Conservation (phyloP, 1,140 invertebrate genomes). For the silkworm (Bombyx mori) region DNA sequence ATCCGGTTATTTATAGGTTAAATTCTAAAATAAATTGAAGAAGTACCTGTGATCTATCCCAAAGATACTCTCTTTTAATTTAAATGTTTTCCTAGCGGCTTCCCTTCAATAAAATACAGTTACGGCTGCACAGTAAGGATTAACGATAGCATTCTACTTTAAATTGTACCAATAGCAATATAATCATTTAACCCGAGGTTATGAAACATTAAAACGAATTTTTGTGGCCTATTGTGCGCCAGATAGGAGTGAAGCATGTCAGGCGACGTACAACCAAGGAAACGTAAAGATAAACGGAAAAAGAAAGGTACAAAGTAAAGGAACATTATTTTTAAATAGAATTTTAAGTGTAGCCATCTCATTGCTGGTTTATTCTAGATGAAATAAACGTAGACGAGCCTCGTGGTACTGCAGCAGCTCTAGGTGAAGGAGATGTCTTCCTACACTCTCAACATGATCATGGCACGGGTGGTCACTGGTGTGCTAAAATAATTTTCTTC, state of each 20-base stretch:
- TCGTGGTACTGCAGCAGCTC: constrained; percentile 47
- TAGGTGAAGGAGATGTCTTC: constrained; percentile 75
- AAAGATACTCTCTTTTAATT: too few relatives aligned
- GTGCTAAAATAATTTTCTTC: constrained; percentile 87
- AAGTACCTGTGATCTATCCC: constrained; percentile 38
- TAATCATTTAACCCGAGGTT: constrained; percentile 60
- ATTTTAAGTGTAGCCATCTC: constrained; percentile 6
- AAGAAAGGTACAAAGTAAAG: constrained; percentile 74
- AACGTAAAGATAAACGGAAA: constrained; percentile 79
- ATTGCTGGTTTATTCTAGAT: constrained; percentile 30
- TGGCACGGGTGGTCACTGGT: constrained; percentile 83
- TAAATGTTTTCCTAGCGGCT: too few relatives aligned
- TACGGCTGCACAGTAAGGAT: too few relatives aligned
- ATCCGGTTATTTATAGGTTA: constrained; percentile 69
- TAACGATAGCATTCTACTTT: not conserved
- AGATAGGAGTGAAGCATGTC: constrained; percentile 73
- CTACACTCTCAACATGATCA: constrained; percentile 83
- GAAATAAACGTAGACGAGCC: constrained; percentile 53
- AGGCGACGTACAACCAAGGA: constrained; percentile 80
- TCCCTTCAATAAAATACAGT: too few relatives aligned
- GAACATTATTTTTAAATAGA: too few relatives aligned
- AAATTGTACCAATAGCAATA: constrained; percentile 30
- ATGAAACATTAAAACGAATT: constrained; percentile 57
- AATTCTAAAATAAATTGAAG: constrained; percentile 68
- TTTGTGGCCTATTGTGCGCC: constrained; percentile 54